phyloP scores from a whole-genome alignment of 2,888 invertebrate genomes.

The Amblyteles armatorius region DNA sequence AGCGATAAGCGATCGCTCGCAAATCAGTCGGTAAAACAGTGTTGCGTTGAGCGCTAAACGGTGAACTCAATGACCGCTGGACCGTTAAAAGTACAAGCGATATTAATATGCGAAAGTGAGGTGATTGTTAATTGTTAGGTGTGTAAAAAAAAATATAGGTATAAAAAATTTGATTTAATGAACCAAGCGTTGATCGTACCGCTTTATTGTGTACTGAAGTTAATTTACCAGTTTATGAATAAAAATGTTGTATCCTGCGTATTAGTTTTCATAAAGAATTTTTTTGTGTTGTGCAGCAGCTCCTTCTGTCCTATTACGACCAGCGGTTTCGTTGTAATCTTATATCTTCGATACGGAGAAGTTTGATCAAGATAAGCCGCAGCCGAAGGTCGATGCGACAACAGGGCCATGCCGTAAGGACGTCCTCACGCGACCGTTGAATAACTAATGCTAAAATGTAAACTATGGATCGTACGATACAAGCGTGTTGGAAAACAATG shows the following conservation, averaged over 20 bases:
- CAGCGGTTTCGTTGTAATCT: not conserved
- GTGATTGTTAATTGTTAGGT: too few relatives aligned
- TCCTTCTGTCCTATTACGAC: not conserved
- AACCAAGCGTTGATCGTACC: not conserved
- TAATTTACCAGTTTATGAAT: not conserved
- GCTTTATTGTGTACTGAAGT: not conserved
- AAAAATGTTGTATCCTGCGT: not conserved
- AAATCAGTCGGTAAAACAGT: not conserved
- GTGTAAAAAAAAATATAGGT: too few relatives aligned
- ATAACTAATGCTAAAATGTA: constrained; percentile 10
- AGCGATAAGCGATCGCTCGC: not conserved
- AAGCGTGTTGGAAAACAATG: not conserved
- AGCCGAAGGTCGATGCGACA: constrained; percentile 23
- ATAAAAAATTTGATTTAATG: not conserved
- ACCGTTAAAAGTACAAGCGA: too few relatives aligned
- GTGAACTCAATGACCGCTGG: not conserved
- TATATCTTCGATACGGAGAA: not conserved
- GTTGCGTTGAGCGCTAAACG: not conserved
- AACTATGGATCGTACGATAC: not conserved
- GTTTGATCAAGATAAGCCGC: not conserved
- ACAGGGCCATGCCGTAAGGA: constrained; percentile 16
- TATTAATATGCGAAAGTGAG: too few relatives aligned
- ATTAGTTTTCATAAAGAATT: not conserved
- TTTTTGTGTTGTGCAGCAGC: not conserved
- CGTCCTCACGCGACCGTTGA: not conserved